These are phyloP conservation scores for Mesoligia furuncula DNA, from an alignment of 2,888 invertebrate species.

Conservation along the genomic window DNA sequence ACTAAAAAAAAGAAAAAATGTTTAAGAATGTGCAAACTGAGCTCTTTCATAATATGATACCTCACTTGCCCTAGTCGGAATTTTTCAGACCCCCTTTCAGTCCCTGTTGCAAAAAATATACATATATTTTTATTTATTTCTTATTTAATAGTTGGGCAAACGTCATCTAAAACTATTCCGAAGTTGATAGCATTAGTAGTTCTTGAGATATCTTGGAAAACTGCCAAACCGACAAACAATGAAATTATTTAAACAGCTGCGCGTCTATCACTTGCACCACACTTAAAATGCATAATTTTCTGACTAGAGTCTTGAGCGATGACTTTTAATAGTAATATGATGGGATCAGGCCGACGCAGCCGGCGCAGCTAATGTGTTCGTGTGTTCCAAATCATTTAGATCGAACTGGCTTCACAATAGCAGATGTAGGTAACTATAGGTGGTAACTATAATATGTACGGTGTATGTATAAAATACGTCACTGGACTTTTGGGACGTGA, in stretches of 20 bases:
- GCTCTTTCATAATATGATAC: too few species aligned
- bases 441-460: neutral
- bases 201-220: too few species aligned
- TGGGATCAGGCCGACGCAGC: slow-evolving; percentile 64
- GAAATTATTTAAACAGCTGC: neutral
- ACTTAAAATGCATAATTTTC: slow-evolving; percentile 74
- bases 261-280: slow-evolving; percentile 61
- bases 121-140: too few species aligned
- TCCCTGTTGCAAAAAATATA: too few species aligned
- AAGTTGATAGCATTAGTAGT: too few species aligned
- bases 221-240: neutral
- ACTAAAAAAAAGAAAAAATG: too few species aligned
- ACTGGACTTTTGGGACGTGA: neutral
- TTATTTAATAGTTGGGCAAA: too few species aligned
- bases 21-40: too few species aligned
- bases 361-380: slow-evolving; percentile 65
- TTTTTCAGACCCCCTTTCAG: too few species aligned
- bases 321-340: slow-evolving; percentile 79
- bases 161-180: too few species aligned
- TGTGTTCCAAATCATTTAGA: slow-evolving; percentile 62
- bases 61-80: too few species aligned
- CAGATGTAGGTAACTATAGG: neutral
- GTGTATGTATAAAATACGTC: neutral
- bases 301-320: slow-evolving; percentile 77
- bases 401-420: slow-evolving; percentile 31